Conservation (phyloP, 2,113 vertebrate species). For the Procavia capensis region DNA sequence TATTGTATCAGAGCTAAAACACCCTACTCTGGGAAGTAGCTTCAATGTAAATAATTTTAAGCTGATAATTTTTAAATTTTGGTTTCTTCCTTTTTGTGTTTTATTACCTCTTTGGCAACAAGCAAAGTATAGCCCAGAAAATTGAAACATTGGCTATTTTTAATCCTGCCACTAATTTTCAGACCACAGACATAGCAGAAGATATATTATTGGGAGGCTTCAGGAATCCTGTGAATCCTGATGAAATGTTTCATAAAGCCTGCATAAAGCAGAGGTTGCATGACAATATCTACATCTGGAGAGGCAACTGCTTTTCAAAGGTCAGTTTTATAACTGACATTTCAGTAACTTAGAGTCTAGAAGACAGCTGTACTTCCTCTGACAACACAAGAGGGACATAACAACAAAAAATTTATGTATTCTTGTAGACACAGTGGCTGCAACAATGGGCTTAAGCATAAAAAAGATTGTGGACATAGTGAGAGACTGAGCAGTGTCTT, state of each 20-base stretch:
- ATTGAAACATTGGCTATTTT: neutral
- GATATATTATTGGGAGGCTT: neutral
- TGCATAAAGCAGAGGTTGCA: neutral
- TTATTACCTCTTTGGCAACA: conserved; percentile 15
- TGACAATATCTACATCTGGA: neutral
- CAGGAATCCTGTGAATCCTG: neutral
- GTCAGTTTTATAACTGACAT: neutral
- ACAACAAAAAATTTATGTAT: conserved; percentile 9
- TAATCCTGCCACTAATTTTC: conserved; percentile 24
- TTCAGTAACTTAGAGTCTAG: neutral
- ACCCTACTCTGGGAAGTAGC: neutral
- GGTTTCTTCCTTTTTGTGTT: conserved; percentile 10
- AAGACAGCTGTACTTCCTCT: neutral
- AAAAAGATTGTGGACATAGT: no score
- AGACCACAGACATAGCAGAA: neutral
- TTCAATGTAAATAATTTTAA: conserved; percentile 35
- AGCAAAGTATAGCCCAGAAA: neutral
- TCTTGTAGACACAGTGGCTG: no score
- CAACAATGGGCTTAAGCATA: no score
- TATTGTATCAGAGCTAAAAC: neutral
- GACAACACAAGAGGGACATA: neutral
- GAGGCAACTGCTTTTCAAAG: neutral
- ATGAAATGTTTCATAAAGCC: neutral
- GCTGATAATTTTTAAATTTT: neutral
- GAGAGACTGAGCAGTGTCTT: no score